phyloP scores from a whole-genome alignment of 2,113 vertebrate genomes.

The Ellobius talpinus region DNA sequence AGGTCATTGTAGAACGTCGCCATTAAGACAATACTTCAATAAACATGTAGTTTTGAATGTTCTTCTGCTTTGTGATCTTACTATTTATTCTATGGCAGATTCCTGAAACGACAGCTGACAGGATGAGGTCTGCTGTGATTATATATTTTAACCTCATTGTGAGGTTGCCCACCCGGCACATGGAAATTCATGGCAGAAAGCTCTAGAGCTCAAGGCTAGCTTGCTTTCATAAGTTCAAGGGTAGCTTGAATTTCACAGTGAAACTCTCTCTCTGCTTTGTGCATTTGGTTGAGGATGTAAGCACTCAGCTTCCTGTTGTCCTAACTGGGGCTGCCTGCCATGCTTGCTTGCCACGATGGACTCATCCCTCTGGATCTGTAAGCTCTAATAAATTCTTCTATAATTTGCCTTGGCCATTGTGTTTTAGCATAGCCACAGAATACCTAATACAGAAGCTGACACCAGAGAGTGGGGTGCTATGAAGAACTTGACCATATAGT shows the following conservation, averaged over 20 bases:
- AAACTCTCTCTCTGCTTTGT: not conserved
- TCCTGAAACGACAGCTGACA: not conserved
- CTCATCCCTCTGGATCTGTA: not conserved
- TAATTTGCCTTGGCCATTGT: not conserved
- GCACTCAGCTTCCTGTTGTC: not conserved
- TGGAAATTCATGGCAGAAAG: not conserved
- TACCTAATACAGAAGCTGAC: not conserved
- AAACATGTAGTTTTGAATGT: not conserved
- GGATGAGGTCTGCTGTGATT: not conserved
- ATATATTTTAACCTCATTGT: not conserved
- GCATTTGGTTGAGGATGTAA: not conserved
- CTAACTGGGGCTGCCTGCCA: not conserved
- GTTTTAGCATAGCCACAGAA: not conserved
- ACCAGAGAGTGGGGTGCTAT: not conserved
- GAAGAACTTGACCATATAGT: not conserved
- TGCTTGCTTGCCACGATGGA: not conserved
- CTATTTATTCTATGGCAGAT: not conserved
- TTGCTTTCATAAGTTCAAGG: not conserved
- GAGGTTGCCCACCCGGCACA: not conserved
- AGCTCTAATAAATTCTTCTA: not conserved
- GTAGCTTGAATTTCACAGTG: slow-evolving; percentile 36
- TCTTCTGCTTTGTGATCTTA: not conserved
- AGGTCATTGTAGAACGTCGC: not conserved
- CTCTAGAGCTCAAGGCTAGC: not conserved
- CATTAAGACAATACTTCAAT: not conserved